These are phyloP conservation scores for Capreolus pygargus DNA, from an alignment of 2,113 vertebrate species.

Conservation along the genomic window DNA sequence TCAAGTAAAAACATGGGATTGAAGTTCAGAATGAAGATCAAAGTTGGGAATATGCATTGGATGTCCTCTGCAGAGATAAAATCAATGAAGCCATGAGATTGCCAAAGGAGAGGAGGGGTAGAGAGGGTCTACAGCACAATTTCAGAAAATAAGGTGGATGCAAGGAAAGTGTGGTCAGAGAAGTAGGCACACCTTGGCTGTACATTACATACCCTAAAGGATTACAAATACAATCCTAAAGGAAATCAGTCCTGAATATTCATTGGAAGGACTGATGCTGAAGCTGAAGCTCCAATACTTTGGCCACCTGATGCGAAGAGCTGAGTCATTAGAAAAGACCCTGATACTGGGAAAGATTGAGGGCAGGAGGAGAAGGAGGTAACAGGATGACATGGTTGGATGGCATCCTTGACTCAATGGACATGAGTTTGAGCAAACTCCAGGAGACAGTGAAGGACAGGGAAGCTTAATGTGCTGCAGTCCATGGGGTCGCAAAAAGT, in stretches of 20 bases:
- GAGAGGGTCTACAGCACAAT: background rate
- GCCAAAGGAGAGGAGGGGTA: background rate
- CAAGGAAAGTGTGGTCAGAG: background rate
- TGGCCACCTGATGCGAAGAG: background rate
- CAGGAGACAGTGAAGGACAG: background rate
- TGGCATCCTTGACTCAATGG: background rate
- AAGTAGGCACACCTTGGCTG: background rate
- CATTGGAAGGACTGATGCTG: background rate
- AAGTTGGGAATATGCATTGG: background rate
- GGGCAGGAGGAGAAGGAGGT: background rate
- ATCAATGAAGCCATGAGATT: background rate
- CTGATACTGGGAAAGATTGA: background rate
- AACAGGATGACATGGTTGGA: background rate
- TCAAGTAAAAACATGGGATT: background rate
- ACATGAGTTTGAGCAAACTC: background rate
- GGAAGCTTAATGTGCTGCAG: background rate
- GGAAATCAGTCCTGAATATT: background rate
- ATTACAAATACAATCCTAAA: background rate
- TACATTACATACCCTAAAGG: background rate
- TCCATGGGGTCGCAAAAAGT: background rate
- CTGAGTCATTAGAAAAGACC: background rate
- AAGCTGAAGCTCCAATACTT: background rate
- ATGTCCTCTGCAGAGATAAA: background rate
- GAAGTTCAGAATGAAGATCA: background rate
- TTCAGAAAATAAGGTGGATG: background rate